Evolutionary conservation across 2,797 vertebrate species (phyloP).

Genomic region (Forpus xanthops): DNA sequence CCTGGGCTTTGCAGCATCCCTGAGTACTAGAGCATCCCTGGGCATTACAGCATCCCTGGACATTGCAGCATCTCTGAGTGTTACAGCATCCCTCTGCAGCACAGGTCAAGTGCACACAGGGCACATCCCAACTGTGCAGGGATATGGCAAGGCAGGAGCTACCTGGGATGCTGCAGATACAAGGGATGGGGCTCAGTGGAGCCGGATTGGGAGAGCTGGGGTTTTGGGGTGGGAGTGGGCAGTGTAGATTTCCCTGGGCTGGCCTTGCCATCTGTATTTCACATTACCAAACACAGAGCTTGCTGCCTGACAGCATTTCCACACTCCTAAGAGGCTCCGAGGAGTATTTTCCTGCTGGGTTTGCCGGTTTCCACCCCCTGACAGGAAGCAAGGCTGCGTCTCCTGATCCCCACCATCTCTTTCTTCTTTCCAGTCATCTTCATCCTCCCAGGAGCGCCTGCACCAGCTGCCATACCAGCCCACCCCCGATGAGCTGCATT

Average conservation of each 20-base stretch:
- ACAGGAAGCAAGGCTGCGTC: accelerated
- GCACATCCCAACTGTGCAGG: accelerated
- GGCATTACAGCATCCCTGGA: too few relatives aligned
- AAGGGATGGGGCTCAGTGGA: background rate
- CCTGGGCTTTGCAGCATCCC: accelerated
- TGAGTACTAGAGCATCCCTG: background rate
- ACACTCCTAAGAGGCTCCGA: background rate
- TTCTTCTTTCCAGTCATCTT: constrained; percentile 83
- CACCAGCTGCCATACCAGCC: constrained; percentile 98
- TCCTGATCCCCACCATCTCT: background rate
- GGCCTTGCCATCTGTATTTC: background rate
- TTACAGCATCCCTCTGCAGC: background rate
- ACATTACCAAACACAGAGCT: accelerated
- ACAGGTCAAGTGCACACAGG: accelerated
- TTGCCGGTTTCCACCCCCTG: background rate
- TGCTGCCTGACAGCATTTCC: background rate
- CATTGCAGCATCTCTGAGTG: too few relatives aligned
- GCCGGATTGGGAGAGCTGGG: accelerated
- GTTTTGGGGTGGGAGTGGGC: background rate
- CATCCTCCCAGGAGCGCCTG: constrained; percentile 95
- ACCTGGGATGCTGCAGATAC: background rate
- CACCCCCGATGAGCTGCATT: constrained; percentile 94
- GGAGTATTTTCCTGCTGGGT: accelerated
- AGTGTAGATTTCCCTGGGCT: background rate
- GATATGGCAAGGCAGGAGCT: background rate